phyloP scores from a whole-genome alignment of 2,113 vertebrate species.

The Amazona vittata region DNA sequence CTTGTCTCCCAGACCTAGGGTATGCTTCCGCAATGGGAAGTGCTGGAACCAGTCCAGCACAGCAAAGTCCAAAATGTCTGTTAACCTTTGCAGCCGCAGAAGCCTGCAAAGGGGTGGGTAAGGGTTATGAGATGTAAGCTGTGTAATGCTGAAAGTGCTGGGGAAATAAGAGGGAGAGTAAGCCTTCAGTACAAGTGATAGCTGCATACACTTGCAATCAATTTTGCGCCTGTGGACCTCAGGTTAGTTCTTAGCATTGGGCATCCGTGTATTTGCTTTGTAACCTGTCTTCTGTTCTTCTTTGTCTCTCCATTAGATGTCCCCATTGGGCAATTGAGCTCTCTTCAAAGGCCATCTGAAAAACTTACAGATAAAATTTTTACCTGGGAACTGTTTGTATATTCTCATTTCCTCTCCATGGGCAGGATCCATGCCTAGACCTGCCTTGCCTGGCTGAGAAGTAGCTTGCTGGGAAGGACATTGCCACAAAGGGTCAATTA shows the following conservation, averaged over 20 bases:
- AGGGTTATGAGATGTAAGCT: neutral
- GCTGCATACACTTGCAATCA: neutral
- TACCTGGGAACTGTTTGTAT: neutral
- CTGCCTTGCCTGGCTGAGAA: neutral
- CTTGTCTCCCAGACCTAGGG: neutral
- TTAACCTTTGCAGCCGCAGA: neutral
- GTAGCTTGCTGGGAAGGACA: neutral
- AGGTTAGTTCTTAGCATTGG: neutral
- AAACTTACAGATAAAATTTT: neutral
- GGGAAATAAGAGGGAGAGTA: neutral
- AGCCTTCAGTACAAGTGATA: neutral
- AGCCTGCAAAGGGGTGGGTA: neutral
- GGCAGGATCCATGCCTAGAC: neutral
- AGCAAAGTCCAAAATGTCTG: neutral
- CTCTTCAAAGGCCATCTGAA: neutral
- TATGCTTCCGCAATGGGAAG: neutral
- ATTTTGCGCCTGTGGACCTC: neutral
- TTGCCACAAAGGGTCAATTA: neutral
- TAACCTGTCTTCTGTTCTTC: neutral
- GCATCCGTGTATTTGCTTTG: neutral
- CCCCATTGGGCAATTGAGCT: constrained; percentile 46
- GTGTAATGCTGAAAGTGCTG: neutral
- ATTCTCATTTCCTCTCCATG: neutral
- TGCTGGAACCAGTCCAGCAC: neutral
- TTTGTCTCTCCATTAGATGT: constrained; percentile 59